phyloP scores from a whole-genome alignment of 2,888 invertebrate genomes.

The Protonemura montana region DNA sequence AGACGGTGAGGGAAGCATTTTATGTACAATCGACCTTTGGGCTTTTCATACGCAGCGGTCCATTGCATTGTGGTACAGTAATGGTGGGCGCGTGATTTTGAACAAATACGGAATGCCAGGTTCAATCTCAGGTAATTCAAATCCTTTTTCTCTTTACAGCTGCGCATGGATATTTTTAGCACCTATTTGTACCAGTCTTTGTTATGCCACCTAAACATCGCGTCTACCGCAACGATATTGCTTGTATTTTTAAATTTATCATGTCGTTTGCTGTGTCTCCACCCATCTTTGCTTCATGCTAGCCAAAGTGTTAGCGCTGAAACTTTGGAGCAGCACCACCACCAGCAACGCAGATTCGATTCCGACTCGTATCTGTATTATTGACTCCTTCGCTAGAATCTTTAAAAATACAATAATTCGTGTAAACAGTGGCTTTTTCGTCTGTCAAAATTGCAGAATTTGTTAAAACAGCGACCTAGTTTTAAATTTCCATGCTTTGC shows the following conservation, averaged over 20 bases:
- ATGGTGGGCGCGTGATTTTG: conserved; percentile 65
- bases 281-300: conserved; percentile 47
- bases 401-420: background rate
- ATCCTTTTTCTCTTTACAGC: conserved; percentile 12
- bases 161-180: background rate
- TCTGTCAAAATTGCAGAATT: background rate
- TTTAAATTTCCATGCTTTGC: conserved; percentile 53
- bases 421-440: background rate
- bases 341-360: background rate
- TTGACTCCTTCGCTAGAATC: background rate
- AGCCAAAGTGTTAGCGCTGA: conserved; percentile 45
- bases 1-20: conserved; percentile 26
- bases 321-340: conserved; percentile 3
- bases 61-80: conserved; percentile 58
- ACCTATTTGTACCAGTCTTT: background rate
- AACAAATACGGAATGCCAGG: conserved; percentile 58
- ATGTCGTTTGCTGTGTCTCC: conserved; percentile 44
- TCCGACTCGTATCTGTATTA: background rate
- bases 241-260: background rate
- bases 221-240: background rate
- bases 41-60: conserved; percentile 56
- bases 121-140: conserved; percentile 51
- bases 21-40: conserved; percentile 52
- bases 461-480: conserved; percentile 2
- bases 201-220: background rate